Percentiles rank a stretch among this genome's conserved stretches.
Evolutionary conservation across 2,888 invertebrate species (phyloP).

Genomic region (Bruchidius siliquastri): DNA sequence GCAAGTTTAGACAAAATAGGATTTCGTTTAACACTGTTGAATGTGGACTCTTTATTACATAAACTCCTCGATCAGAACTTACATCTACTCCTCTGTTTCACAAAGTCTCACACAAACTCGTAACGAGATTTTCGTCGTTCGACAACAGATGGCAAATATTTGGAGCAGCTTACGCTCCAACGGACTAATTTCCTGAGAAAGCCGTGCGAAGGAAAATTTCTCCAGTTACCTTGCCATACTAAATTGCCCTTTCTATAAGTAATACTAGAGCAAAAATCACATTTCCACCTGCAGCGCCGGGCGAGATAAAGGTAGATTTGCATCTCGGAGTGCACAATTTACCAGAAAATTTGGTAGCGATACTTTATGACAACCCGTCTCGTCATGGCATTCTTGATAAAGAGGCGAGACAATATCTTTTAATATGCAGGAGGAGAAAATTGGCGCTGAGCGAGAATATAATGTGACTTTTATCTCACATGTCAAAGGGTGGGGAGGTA

Average conservation of each 20-base stretch:
- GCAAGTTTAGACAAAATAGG: too few relatives aligned
- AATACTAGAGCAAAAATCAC: conserved; percentile 2
- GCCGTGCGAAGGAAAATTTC: background rate
- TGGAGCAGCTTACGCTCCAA: background rate
- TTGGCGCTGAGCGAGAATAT: too few relatives aligned
- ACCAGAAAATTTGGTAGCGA: background rate
- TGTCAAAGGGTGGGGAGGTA: too few relatives aligned
- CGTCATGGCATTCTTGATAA: too few relatives aligned
- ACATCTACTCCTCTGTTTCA: background rate
- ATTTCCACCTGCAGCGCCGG: conserved; percentile 8
- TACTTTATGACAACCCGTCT: too few relatives aligned
- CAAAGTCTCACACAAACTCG: background rate
- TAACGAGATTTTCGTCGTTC: background rate
- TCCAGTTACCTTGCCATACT: background rate
- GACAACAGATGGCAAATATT: background rate
- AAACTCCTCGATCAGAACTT: too few relatives aligned
- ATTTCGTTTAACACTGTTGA: too few relatives aligned
- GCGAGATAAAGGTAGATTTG: background rate
- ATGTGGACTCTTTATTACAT: too few relatives aligned
- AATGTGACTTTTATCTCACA: too few relatives aligned
- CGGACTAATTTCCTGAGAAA: background rate
- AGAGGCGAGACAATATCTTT: too few relatives aligned
- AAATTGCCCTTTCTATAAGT: background rate
- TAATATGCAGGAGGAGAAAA: too few relatives aligned
- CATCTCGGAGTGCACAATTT: background rate